Percentiles rank a stretch among this genome's conserved stretches.
phyloP scores from a whole-genome alignment of 92 coral and sea anemone species.

The Porites lobata region DNA sequence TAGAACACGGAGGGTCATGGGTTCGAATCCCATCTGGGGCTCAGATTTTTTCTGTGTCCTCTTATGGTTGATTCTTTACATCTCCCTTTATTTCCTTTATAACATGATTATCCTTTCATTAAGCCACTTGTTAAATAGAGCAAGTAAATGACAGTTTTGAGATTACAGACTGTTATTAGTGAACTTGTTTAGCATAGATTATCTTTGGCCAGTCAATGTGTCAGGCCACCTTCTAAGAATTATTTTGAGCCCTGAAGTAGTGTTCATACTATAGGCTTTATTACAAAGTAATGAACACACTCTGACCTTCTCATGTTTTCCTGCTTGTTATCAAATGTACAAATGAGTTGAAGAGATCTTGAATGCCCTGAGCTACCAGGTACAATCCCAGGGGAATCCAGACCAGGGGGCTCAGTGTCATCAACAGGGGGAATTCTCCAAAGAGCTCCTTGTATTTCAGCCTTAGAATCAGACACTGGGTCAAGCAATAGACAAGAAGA shows the following conservation, averaged over 20 bases:
- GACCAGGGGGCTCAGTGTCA: constrained; percentile 95
- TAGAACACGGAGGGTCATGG: too few relatives aligned
- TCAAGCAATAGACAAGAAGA: background rate
- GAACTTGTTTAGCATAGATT: too few relatives aligned
- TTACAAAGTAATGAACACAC: background rate
- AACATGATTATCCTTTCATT: too few relatives aligned
- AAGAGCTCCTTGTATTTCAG: constrained; percentile 93
- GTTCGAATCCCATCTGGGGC: too few relatives aligned
- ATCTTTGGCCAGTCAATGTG: too few relatives aligned
- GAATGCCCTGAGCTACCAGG: constrained; percentile 86
- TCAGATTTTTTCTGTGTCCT: too few relatives aligned
- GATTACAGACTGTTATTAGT: too few relatives aligned
- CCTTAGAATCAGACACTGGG: constrained; percentile 84
- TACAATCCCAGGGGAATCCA: constrained; percentile 88
- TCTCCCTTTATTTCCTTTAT: too few relatives aligned
- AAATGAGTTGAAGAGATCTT: constrained; percentile 85
- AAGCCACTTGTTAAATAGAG: too few relatives aligned
- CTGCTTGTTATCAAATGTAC: constrained; percentile 84
- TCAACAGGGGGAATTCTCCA: constrained; percentile 99
- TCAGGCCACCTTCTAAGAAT: too few relatives aligned
- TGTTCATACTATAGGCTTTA: background rate
- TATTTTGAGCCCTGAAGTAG: background rate
- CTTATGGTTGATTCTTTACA: too few relatives aligned
- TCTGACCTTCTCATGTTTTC: constrained; percentile 91
- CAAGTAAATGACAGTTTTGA: too few relatives aligned